Base-by-base conservation (phyloP, 2,888 invertebrate species). In the Pyralis farinalis region DNA sequence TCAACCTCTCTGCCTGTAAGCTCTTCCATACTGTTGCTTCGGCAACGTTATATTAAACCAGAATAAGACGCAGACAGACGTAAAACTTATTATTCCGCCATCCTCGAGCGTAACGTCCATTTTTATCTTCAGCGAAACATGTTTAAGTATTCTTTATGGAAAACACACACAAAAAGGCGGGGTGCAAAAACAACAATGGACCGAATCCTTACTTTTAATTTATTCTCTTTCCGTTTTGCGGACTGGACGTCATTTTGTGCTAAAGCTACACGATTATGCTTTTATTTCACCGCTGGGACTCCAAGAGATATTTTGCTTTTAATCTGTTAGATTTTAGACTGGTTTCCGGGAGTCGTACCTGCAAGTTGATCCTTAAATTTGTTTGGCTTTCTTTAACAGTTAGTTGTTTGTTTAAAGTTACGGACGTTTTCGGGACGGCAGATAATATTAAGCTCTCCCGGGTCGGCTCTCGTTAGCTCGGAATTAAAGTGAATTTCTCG, bases 211-310 rank as follows among this genome's bases (percentile, higher is more conserved):
- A 69, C 61, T 71, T 77, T 77, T 80, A 83, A 82, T 83, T 77
- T 79, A 79, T 82, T 80, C 77, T 54, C 59, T 71, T 72, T 75
- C 63, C 64, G 67, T 64, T 67, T 25, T 44, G 61, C 62, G 58
- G 55, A 64, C 64, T 72, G 70, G 72, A 73, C 72, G 72, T 77
- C 76, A 78, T 78, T 77, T 70, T 66, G 63, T 58, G 64, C 68
- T 71, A 63, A 75, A 71, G 69, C 66, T 74, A 81, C 77, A 78
- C 68, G 74, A 67, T 74, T 77, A 74, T 74, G 74, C 73, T 80
- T 77, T 85, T 79, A 82, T 75, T 73, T 62, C 59, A 59, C 62
- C 60, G 49, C 50, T 49, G 62, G 56, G 60, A 53, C 53, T 50
- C 44, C 47, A 47, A 59, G 12, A 64, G 58, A 63, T 61, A 57